phyloP scores from a whole-genome alignment of 1,140 invertebrate genomes.

The Sycophaga agraensis region DNA sequence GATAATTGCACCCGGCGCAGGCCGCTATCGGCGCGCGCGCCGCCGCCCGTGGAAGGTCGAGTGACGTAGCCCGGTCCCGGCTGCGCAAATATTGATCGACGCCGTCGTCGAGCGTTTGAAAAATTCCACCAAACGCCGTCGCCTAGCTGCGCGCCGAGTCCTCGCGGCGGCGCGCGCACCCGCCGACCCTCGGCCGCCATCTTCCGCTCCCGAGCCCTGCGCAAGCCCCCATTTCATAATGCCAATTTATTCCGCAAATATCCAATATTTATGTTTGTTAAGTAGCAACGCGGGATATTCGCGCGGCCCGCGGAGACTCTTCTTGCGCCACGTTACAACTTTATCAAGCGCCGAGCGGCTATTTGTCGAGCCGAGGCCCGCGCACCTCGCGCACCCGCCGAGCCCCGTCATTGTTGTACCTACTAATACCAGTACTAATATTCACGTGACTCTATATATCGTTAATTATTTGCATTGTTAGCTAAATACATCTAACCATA shows the following conservation, averaged over 20 bases:
- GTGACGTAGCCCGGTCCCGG: conserved; percentile 48
- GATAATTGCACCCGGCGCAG: too few species aligned
- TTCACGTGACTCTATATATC: too few species aligned
- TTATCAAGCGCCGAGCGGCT: neutral
- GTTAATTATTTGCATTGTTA: conserved; percentile 3
- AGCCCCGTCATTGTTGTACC: neutral
- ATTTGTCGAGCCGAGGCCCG: neutral
- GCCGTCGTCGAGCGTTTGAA: conserved; percentile 38
- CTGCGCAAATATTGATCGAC: conserved; percentile 56
- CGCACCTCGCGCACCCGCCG: too few species aligned
- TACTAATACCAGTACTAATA: too few species aligned
- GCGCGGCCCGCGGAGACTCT: neutral
- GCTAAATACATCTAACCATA: neutral
- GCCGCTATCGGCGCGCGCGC: neutral
- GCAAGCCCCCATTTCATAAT: neutral
- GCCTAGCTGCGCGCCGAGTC: too few species aligned
- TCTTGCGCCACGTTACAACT: neutral
- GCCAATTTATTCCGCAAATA: conserved; percentile 20
- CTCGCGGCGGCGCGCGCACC: too few species aligned
- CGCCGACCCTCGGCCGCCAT: too few species aligned
- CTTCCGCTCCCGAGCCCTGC: too few species aligned
- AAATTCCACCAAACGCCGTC: conserved; percentile 47
- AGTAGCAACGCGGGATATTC: conserved; percentile 18
- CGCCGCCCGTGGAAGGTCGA: conserved; percentile 37
- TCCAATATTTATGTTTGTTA: conserved; percentile 16